These are phyloP conservation scores for Etia nguti DNA, from an alignment of 2,113 vertebrate species.

Conservation along the genomic window DNA sequence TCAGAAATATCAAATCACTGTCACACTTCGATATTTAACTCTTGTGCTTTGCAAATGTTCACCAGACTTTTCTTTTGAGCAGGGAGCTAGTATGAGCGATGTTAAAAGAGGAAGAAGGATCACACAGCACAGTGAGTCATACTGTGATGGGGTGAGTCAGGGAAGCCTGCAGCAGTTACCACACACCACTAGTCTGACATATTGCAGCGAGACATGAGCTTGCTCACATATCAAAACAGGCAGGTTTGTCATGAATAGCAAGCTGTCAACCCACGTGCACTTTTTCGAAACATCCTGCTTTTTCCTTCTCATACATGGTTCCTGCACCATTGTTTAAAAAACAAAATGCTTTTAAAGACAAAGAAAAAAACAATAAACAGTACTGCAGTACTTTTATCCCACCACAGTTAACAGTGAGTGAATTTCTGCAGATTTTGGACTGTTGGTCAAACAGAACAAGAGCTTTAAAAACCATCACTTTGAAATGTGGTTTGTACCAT, in stretches of 20 bases:
- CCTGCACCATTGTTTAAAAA: not conserved
- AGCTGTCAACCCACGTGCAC: not conserved
- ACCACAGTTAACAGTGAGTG: not conserved
- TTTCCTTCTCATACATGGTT: not conserved
- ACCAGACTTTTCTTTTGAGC: not conserved
- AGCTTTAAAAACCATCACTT: not conserved
- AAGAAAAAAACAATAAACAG: not conserved
- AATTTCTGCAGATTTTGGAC: not conserved
- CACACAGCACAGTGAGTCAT: slow-evolving; percentile 40
- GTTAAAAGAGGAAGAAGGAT: slow-evolving; percentile 29
- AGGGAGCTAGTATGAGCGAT: not conserved
- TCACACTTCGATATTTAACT: not conserved
- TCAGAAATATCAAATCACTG: not conserved
- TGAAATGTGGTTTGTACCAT: not conserved
- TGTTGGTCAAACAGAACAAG: not conserved
- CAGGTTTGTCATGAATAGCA: not conserved
- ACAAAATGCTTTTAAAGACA: not conserved
- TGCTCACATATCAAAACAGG: not conserved
- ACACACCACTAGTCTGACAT: slow-evolving; percentile 9
- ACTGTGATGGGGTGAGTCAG: slow-evolving; percentile 37
- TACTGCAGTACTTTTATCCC: not conserved
- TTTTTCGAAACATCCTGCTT: not conserved
- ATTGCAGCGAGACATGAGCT: slow-evolving; percentile 1
- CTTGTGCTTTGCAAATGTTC: not conserved
- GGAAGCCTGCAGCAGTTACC: slow-evolving; percentile 1